Conservation (phyloP, 2,888 invertebrate genomes). For the Eustalomyia histrio region DNA sequence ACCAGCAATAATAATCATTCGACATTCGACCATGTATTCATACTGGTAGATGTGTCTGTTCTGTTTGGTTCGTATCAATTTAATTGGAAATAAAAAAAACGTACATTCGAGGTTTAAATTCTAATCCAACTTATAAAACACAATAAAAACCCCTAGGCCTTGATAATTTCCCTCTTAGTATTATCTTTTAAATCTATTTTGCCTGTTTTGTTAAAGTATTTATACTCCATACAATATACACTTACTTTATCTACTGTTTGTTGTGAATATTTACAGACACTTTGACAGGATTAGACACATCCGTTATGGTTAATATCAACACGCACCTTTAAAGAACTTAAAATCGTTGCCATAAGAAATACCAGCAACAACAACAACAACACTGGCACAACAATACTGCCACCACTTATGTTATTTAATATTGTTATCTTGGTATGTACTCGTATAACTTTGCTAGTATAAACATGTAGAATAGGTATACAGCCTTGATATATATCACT, state of each 20-base stretch:
- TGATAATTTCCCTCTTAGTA: not conserved
- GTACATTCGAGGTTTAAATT: too few species aligned
- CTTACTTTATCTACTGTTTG: slow-evolving; percentile 34
- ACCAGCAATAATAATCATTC: too few species aligned
- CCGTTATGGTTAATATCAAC: slow-evolving; percentile 55
- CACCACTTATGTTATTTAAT: slow-evolving; percentile 20
- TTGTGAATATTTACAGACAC: slow-evolving; percentile 49
- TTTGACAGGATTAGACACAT: slow-evolving; percentile 61
- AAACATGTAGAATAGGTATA: not conserved
- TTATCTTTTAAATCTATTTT: not conserved
- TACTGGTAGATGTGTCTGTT: too few species aligned
- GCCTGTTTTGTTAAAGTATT: slow-evolving; percentile 19
- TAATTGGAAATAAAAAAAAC: too few species aligned
- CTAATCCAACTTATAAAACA: too few species aligned
- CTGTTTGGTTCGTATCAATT: too few species aligned
- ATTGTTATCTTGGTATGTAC: slow-evolving; percentile 36
- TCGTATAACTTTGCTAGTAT: slow-evolving; percentile 2
- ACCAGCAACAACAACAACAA: not conserved
- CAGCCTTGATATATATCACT: slow-evolving; percentile 42
- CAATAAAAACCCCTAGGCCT: not conserved
- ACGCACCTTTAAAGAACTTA: slow-evolving; percentile 53
- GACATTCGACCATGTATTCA: too few species aligned
- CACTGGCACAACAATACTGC: not conserved
- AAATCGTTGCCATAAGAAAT: not conserved
- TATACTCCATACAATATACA: slow-evolving; percentile 2